phyloP scores from a whole-genome alignment of 2,113 vertebrate genomes.

The Typhlomys cinereus region DNA sequence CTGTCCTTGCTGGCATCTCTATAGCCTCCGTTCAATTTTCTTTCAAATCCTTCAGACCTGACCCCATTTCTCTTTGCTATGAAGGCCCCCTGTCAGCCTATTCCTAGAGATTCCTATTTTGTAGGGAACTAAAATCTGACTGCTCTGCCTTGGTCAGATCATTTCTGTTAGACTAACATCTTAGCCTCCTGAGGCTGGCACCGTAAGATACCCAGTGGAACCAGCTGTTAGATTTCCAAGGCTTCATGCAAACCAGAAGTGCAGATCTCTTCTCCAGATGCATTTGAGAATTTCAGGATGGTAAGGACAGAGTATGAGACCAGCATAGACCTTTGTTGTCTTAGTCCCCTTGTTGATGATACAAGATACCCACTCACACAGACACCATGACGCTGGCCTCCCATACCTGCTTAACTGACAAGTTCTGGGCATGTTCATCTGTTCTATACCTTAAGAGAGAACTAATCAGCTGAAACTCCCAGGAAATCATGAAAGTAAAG shows the following conservation, averaged over 20 bases:
- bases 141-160: not conserved
- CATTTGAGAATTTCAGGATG: not conserved
- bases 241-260: not conserved
- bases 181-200: not conserved
- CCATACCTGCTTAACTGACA: not conserved
- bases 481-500: not conserved
- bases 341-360: accelerated
- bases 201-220: not conserved
- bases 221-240: not conserved
- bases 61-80: not conserved
- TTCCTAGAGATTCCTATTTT: not conserved
- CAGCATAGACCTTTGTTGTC: not conserved
- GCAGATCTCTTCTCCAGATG: not conserved
- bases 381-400: not conserved
- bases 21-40: too few species aligned
- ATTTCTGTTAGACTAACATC: not conserved
- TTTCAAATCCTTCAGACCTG: not conserved
- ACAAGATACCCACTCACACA: accelerated
- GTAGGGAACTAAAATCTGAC: not conserved
- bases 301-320: not conserved
- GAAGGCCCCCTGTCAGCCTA: not conserved
- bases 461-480: not conserved
- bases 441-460: not conserved
- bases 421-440: not conserved
- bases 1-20: not conserved